Conservation (phyloP, 1,140 invertebrate species). For the Chrysoperla carnea region DNA sequence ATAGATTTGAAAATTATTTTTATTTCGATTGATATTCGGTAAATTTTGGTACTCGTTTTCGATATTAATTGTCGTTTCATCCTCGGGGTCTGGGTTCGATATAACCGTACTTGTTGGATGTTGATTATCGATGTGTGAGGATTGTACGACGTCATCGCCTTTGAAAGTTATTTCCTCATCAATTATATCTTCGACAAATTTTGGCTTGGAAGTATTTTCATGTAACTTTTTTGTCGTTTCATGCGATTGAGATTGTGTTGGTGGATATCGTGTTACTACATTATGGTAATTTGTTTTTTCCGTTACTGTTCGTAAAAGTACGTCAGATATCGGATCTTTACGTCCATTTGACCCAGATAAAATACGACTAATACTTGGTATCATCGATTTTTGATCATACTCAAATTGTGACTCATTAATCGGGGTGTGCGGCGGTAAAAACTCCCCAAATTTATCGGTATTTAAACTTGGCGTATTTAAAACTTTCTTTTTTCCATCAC, state of each 20-base stretch:
- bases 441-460: slow-evolving; percentile 13
- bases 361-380: slow-evolving; percentile 57
- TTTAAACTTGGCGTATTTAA: slow-evolving; percentile 13
- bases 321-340: slow-evolving; percentile 59
- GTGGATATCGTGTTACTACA: slow-evolving; percentile 22
- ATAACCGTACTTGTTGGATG: not conserved
- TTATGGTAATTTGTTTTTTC: slow-evolving; percentile 33
- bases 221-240: slow-evolving; percentile 13
- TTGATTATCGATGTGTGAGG: slow-evolving; percentile 1
- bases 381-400: slow-evolving; percentile 13
- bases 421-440: slow-evolving; percentile 16
- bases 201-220: not conserved
- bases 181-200: slow-evolving; percentile 2
- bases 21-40: slow-evolving; percentile 27
- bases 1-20: slow-evolving; percentile 22
- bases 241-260: slow-evolving; percentile 17
- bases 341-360: slow-evolving; percentile 61
- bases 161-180: not conserved
- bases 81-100: not conserved
- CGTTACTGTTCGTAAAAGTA: slow-evolving; percentile 45
- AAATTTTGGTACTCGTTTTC: slow-evolving; percentile 29
- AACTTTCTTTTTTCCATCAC: not conserved
- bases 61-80: slow-evolving; percentile 8
- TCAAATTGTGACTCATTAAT: slow-evolving; percentile 17
- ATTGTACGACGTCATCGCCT: not conserved